phyloP scores from a whole-genome alignment of 2,797 vertebrate genomes.

The Halcyon smyrnensis region DNA sequence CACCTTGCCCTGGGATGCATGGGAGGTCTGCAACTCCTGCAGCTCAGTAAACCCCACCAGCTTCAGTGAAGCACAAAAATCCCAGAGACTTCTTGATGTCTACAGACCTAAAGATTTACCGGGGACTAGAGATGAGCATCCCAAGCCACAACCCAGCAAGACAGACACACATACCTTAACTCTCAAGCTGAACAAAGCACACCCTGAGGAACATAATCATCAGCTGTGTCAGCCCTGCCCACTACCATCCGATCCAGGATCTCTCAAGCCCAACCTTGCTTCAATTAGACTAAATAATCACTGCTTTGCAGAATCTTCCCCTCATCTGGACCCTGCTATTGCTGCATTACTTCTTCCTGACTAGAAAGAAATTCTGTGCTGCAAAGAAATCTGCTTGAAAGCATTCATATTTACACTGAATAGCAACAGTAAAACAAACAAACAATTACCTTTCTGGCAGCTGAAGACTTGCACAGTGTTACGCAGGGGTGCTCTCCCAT shows the following conservation, averaged over 20 bases:
- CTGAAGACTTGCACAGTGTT: neutral
- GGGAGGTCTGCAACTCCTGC: neutral
- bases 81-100: fast-evolving
- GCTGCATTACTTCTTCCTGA: neutral
- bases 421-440: neutral
- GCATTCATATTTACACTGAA: neutral
- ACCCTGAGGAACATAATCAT: neutral
- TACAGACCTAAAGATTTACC: fast-evolving
- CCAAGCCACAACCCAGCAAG: neutral
- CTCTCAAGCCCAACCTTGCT: neutral
- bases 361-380: neutral
- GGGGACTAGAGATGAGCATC: fast-evolving
- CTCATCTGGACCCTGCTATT: neutral
- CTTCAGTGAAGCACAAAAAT: neutral
- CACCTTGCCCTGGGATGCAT: neutral
- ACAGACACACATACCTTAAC: fast-evolving
- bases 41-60: neutral
- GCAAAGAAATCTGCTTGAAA: neutral
- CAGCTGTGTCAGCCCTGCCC: neutral
- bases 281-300: neutral
- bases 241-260: fast-evolving
- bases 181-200: neutral
- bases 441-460: neutral
- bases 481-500: neutral
- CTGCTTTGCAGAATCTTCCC: neutral